phyloP scores from a whole-genome alignment of 2,888 invertebrate species.

The Resseliella maxima region DNA sequence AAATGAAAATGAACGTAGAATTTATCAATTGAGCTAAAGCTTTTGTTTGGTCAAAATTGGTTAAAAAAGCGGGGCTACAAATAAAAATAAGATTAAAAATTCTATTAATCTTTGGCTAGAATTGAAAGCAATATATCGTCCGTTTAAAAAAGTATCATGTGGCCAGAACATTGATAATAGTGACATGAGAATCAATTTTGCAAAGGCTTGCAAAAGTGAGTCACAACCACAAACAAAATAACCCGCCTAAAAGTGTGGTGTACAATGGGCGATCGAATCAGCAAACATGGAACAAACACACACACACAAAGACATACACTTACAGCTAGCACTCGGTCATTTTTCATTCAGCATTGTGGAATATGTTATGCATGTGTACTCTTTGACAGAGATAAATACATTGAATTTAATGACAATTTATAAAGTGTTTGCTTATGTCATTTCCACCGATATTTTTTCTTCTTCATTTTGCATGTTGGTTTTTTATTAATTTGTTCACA shows the following conservation, averaged over 20 bases:
- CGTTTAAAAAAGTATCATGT: conserved; percentile 32
- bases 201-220: neutral
- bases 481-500: conserved; percentile 55
- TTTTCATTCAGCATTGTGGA: conserved; percentile 37
- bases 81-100: conserved; percentile 7
- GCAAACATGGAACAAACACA: neutral
- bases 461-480: conserved; percentile 48
- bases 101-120: conserved; percentile 49
- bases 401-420: conserved; percentile 55
- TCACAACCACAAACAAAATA: conserved; percentile 25
- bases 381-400: conserved; percentile 55
- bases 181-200: conserved; percentile 53
- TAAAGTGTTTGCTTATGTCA: conserved; percentile 55
- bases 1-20: neutral
- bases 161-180: conserved; percentile 47
- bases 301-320: neutral
- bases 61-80: neutral
- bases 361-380: conserved; percentile 53
- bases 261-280: too few species aligned
- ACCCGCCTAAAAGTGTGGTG: conserved; percentile 25
- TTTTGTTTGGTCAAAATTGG: neutral
- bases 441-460: conserved; percentile 42
- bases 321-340: neutral
- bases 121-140: conserved; percentile 32
- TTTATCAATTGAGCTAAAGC: neutral